These are phyloP conservation scores for Onychomys arenicola DNA, from an alignment of 2,797 vertebrate species.

Conservation along the genomic window DNA sequence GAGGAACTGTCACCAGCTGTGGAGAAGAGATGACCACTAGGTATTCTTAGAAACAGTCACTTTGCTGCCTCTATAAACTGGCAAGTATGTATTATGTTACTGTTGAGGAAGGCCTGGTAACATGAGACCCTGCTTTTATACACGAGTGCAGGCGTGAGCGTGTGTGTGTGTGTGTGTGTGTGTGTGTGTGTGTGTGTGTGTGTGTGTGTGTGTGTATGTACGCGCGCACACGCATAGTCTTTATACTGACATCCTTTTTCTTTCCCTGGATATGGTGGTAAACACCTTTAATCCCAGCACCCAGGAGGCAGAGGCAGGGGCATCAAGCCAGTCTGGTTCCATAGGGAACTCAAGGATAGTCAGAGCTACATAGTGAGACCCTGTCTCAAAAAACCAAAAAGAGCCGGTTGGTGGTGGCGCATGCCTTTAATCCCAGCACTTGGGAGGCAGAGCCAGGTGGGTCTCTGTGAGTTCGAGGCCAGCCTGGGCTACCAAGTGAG, in stretches of 20 bases:
- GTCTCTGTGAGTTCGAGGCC: too few species aligned
- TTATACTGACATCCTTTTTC: background rate
- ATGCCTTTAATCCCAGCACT: too few species aligned
- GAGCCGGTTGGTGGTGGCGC: too few species aligned
- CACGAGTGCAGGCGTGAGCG: too few species aligned
- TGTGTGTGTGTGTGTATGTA: too few species aligned
- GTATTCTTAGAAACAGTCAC: background rate
- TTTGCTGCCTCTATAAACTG: background rate
- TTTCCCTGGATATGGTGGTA: background rate
- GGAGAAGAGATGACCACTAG: background rate
- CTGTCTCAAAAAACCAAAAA: background rate
- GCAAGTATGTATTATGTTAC: background rate
- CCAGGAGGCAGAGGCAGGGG: background rate
- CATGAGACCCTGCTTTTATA: background rate
- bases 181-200: too few species aligned
- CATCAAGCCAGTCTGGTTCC: background rate
- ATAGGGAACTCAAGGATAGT: background rate
- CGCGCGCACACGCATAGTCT: too few species aligned
- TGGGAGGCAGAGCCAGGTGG: too few species aligned
- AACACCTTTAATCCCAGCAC: background rate
- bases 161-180: too few species aligned
- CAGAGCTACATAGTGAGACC: too few species aligned
- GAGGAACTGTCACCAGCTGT: background rate
- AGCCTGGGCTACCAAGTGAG: too few species aligned
- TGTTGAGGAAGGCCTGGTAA: background rate